Evolutionary conservation across 2,888 invertebrate genomes (phyloP).

Genomic region (Temnothorax ravouxi): DNA sequence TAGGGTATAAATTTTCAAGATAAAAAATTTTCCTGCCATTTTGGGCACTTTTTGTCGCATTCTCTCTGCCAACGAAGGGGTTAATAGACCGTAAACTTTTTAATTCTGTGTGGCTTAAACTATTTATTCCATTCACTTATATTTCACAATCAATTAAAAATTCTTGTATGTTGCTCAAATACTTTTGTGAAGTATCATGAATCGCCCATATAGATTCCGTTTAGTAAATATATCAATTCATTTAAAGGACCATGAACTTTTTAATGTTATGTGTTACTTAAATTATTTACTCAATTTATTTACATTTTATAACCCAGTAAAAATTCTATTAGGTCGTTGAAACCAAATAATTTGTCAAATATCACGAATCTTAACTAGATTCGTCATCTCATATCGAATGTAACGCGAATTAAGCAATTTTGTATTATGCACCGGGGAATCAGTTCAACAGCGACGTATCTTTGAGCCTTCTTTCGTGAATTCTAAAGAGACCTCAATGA

Average conservation of each 20-base stretch:
- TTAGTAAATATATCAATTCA: too few species aligned
- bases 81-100: not conserved
- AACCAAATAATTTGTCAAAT: not conserved
- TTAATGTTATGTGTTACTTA: too few species aligned
- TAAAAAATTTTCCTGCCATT: too few species aligned
- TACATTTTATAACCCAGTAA: not conserved
- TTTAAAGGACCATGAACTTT: too few species aligned
- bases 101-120: not conserved
- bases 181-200: too few species aligned
- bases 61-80: too few species aligned
- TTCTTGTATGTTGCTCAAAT: not conserved
- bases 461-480: conserved; percentile 8
- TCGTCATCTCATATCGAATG: not conserved
- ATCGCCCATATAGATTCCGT: too few species aligned
- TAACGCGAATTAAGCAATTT: not conserved
- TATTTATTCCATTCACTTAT: not conserved
- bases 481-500: not conserved
- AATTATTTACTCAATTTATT: too few species aligned
- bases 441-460: not conserved
- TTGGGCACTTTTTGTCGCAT: too few species aligned
- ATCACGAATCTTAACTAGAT: not conserved
- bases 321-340: not conserved
- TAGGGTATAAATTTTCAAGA: too few species aligned
- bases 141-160: not conserved
- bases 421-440: not conserved